These are phyloP conservation scores for Silurus asotus DNA, from an alignment of 2,113 vertebrate species.

Conservation along the genomic window DNA sequence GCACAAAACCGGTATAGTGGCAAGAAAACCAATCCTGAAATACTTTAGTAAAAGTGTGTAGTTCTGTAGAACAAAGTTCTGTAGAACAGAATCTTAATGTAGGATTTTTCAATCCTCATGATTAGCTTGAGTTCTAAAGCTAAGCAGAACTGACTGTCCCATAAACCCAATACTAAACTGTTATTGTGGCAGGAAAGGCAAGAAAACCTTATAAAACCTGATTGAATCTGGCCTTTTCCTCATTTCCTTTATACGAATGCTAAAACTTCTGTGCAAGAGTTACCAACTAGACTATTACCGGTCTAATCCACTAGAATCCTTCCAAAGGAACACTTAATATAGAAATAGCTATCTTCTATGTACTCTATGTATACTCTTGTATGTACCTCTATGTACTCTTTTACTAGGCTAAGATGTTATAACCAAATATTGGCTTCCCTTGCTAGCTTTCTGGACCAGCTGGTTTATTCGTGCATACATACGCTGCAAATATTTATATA, in stretches of 20 bases:
- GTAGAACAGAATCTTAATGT: not conserved
- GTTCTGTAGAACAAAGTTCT: no score
- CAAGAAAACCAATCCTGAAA: no score
- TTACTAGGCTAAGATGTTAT: not conserved
- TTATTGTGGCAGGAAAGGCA: not conserved
- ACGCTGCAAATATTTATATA: slow-evolving; percentile 39
- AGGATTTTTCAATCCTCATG: not conserved
- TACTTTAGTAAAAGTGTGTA: no score
- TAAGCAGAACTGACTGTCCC: not conserved
- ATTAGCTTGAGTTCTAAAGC: no score
- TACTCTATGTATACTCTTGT: not conserved
- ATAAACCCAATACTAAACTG: not conserved
- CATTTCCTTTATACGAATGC: not conserved
- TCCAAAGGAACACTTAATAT: not conserved
- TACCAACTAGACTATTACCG: not conserved
- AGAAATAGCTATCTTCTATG: not conserved
- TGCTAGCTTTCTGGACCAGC: not conserved
- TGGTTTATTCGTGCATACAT: slow-evolving; percentile 29
- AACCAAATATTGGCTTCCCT: not conserved
- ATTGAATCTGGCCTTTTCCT: not conserved
- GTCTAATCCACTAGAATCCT: not conserved
- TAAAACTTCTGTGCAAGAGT: not conserved
- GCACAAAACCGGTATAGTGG: no score
- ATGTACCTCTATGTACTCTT: not conserved
- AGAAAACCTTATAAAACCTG: not conserved